Evolutionary conservation across 2,113 vertebrate genomes (phyloP).

Genomic region (Cyprinodon brontotheroides): DNA sequence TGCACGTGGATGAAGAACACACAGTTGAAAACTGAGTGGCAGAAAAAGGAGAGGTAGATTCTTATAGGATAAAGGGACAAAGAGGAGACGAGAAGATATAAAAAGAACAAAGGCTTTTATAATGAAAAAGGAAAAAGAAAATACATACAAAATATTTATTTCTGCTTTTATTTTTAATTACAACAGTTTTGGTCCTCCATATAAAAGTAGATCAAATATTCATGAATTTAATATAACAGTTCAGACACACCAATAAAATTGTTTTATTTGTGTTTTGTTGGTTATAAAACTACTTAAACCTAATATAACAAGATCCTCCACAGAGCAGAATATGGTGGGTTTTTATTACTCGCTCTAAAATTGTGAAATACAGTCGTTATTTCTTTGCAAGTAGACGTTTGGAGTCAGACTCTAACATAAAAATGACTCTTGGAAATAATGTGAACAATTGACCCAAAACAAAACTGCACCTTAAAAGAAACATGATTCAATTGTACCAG

Average conservation of each 20-base stretch:
- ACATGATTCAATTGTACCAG: too few relatives aligned
- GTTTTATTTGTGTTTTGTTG: not conserved
- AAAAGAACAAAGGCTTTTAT: too few relatives aligned
- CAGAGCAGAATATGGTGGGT: not conserved
- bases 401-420: not conserved
- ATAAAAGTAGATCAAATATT: conserved; percentile 9
- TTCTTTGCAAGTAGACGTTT: not conserved
- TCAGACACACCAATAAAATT: not conserved
- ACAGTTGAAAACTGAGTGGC: too few relatives aligned
- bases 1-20: too few relatives aligned
- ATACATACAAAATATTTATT: too few relatives aligned
- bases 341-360: not conserved
- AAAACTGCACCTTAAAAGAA: not conserved
- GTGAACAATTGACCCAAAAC: not conserved
- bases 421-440: not conserved
- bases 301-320: not conserved
- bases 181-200: not conserved
- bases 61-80: too few relatives aligned
- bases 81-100: too few relatives aligned
- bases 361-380: not conserved
- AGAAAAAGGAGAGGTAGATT: too few relatives aligned
- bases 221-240: not conserved
- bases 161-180: too few relatives aligned
- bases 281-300: not conserved
- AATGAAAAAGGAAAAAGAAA: too few relatives aligned